phyloP scores from a whole-genome alignment of 2,113 vertebrate genomes.

The Gallinago media region DNA sequence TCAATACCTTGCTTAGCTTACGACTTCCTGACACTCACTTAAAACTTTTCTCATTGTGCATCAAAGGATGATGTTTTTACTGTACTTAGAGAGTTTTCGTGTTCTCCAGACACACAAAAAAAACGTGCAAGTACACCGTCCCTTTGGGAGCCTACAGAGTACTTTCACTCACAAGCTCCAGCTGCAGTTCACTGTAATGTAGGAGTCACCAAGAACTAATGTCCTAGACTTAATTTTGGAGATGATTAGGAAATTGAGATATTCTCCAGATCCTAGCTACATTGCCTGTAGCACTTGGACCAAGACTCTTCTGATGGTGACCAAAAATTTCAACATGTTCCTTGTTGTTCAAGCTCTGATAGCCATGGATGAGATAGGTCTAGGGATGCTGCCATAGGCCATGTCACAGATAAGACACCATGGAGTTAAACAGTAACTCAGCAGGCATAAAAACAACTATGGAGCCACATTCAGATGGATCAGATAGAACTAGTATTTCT shows the following conservation, averaged over 20 bases:
- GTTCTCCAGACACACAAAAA: background rate
- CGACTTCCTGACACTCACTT: background rate
- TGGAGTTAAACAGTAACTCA: background rate
- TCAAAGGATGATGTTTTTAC: background rate
- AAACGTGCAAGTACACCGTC: rapidly evolving
- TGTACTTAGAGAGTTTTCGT: background rate
- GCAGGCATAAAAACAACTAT: background rate
- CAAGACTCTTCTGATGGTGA: background rate
- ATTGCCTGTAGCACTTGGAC: background rate
- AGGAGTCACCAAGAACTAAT: background rate
- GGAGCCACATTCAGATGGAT: background rate
- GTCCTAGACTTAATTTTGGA: background rate
- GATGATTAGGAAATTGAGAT: background rate
- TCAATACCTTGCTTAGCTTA: background rate
- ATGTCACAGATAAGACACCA: background rate
- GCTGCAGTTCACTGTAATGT: background rate
- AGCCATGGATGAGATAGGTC: background rate
- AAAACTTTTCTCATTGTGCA: background rate
- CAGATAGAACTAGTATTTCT: background rate
- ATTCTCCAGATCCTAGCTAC: background rate
- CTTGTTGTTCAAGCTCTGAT: background rate
- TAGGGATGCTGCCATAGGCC: background rate
- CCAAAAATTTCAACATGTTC: background rate
- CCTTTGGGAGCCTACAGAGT: rapidly evolving
- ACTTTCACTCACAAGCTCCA: background rate